Percentiles rank a stretch among this genome's conserved stretches.
Evolutionary conservation across 2,797 vertebrate genomes (phyloP).

Genomic region (Orestias chungarensis): DNA sequence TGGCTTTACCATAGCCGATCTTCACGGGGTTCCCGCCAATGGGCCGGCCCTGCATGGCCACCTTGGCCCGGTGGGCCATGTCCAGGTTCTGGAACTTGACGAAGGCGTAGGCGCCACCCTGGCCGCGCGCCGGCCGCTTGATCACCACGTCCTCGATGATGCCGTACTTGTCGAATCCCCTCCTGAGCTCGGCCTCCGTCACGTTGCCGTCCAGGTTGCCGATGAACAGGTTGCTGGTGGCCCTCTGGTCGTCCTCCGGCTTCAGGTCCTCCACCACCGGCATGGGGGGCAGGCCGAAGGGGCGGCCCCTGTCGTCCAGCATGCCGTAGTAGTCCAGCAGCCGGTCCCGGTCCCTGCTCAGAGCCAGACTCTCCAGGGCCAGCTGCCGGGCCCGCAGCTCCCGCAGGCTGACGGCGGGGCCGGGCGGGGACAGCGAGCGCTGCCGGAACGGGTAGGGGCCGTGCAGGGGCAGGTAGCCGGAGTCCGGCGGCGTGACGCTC

Average conservation of each 20-base stretch:
- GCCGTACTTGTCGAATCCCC: slow-evolving; percentile 95
- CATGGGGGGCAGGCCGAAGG: slow-evolving; percentile 81
- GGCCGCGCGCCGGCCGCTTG: slow-evolving; percentile 90
- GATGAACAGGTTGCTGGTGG: slow-evolving; percentile 95
- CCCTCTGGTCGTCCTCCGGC: slow-evolving; percentile 95
- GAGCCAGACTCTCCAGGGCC: slow-evolving; percentile 84
- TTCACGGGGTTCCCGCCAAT: slow-evolving; percentile 94
- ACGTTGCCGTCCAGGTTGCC: slow-evolving; percentile 94
- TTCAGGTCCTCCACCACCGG: slow-evolving; percentile 92
- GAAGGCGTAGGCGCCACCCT: slow-evolving; percentile 93
- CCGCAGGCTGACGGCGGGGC: slow-evolving; percentile 82
- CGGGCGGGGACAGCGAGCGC: slow-evolving; percentile 90
- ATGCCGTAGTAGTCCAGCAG: slow-evolving; percentile 92
- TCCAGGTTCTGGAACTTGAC: slow-evolving; percentile 98
- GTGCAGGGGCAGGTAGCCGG: slow-evolving; percentile 85
- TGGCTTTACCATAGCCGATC: slow-evolving; percentile 96
- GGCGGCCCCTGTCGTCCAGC: slow-evolving; percentile 90
- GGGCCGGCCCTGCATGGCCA: slow-evolving; percentile 94
- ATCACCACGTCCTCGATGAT: slow-evolving; percentile 97
- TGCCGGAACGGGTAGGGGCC: slow-evolving; percentile 88
- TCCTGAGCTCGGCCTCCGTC: slow-evolving; percentile 88
- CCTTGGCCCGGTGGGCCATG: slow-evolving; percentile 96
- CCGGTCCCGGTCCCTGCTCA: slow-evolving; percentile 87
- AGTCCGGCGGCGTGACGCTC: slow-evolving; percentile 88
- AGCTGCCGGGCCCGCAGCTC: slow-evolving; percentile 88